Evolutionary conservation across 1,140 invertebrate species (phyloP).

Genomic region (Eumeta japonica): DNA sequence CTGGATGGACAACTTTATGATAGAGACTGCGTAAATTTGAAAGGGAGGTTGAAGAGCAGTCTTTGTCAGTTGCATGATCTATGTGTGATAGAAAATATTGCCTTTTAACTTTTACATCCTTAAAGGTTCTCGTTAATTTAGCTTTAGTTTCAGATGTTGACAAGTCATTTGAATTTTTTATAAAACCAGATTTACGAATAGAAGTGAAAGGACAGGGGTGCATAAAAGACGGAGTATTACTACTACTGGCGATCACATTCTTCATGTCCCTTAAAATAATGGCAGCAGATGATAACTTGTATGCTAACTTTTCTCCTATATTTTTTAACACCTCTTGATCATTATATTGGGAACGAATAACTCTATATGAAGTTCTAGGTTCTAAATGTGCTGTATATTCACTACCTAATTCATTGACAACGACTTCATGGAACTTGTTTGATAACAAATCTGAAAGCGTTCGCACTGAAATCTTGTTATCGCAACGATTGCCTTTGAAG

Average conservation of each 20-base stretch:
- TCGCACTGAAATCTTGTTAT: slow-evolving; percentile 34
- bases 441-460: slow-evolving; percentile 34
- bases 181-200: slow-evolving; percentile 45
- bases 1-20: slow-evolving; percentile 46
- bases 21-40: slow-evolving; percentile 47
- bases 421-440: slow-evolving; percentile 38
- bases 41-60: slow-evolving; percentile 41
- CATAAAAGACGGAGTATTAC: slow-evolving; percentile 43
- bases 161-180: slow-evolving; percentile 35
- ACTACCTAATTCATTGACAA: slow-evolving; percentile 39
- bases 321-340: slow-evolving; percentile 29
- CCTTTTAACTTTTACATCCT: slow-evolving; percentile 52
- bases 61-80: slow-evolving; percentile 49
- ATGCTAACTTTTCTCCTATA: slow-evolving; percentile 39
- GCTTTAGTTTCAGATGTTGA: slow-evolving; percentile 26
- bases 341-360: slow-evolving; percentile 26
- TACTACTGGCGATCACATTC: slow-evolving; percentile 25
- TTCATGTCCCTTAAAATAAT: slow-evolving; percentile 44
- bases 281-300: slow-evolving; percentile 38
- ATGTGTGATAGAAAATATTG: slow-evolving; percentile 49
- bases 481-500: slow-evolving; percentile 28
- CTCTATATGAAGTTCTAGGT: slow-evolving; percentile 34
- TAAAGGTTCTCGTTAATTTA: slow-evolving; percentile 35
- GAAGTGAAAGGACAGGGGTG: slow-evolving; percentile 53
- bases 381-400: slow-evolving; percentile 42